Evolutionary conservation across 1,140 invertebrate genomes (phyloP), one percentile per base, ranked within the genome.

Genomic region (Idris sp.): DNA sequence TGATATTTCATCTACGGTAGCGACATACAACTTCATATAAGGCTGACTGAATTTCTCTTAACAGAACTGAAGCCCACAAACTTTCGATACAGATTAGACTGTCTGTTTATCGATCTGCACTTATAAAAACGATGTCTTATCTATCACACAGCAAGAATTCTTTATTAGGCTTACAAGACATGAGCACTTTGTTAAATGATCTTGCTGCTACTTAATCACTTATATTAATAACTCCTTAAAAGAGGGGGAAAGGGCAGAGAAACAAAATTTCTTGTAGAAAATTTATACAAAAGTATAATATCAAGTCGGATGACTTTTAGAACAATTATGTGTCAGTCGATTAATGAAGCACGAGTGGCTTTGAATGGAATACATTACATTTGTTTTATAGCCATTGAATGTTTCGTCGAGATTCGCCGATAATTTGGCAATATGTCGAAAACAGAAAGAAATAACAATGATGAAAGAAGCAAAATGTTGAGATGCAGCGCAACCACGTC

Each of bases 21-120:
- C 25, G 36, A 44, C 49, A 13, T 64, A 51, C 51, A 67, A 74
- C 58, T 68, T 74, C 58, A n/a, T n/a, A 58, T 64, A 64, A 15
- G 51, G 30, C 49, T 69, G 53, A 62, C 48, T 49, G 56, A 56
- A 49, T 56, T 58, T 49, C 56, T 74, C 48, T 68, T 62, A 75
- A 64, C 19, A 58, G 54, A 67, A 67, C 56, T 44, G 73, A 75
- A 75, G 64, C 73, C 73, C 46, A 48, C 53, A 75, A 75, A 75
- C 73, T 75, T 75, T 75, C 65, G 59, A 75, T 75, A 75, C 65
- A 64, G 65, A 69, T 69, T 75, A 75, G 58, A 75, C 73, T 43
- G 58, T 49, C 72, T 61, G 62, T 65, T 41, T 69, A 75, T 69
- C 64, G 73, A 75, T 69, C 58, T 69, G 65, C 38, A 53, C 65